These are phyloP conservation scores for Epistrophella euchroma DNA, from an alignment of 2,888 invertebrate species.

Conservation along the genomic window DNA sequence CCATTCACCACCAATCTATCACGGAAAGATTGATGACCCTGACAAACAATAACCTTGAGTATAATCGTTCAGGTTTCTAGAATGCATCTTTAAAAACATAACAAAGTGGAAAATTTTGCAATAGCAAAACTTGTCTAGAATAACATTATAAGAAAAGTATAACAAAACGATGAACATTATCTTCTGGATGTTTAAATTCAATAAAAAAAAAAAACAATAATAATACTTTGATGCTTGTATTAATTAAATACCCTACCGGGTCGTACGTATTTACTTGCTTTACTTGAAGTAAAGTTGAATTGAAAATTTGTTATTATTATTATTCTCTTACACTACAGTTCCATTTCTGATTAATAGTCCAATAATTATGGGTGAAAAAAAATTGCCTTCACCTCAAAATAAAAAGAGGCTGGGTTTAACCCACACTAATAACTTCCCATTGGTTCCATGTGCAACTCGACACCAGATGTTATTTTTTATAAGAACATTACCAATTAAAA, in stretches of 20 bases:
- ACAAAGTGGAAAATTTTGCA: slow-evolving; percentile 26
- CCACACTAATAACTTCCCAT: too few species aligned
- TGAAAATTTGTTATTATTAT: too few species aligned
- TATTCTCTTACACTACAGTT: too few species aligned
- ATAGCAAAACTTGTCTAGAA: slow-evolving; percentile 26
- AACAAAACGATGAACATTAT: slow-evolving; percentile 8
- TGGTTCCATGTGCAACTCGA: too few species aligned
- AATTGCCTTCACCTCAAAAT: too few species aligned
- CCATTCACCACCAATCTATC: slow-evolving; percentile 12
- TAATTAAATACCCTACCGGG: background rate
- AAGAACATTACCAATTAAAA: too few species aligned
- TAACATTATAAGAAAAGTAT: slow-evolving; percentile 16
- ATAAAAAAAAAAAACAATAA: background rate
- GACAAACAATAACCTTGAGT: slow-evolving; percentile 17
- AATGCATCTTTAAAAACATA: slow-evolving; percentile 12
- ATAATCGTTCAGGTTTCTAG: slow-evolving; percentile 17
- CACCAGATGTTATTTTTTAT: too few species aligned
- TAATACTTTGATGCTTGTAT: background rate
- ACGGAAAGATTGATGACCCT: slow-evolving; percentile 20
- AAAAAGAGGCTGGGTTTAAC: too few species aligned
- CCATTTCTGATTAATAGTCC: too few species aligned
- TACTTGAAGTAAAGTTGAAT: background rate
- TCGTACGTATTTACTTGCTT: background rate
- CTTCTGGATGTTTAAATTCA: slow-evolving; percentile 1
- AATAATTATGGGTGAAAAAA: too few species aligned